A percentile compares a stretch with the other conserved stretches of the same genome.
These are phyloP conservation scores for Brachionus rubens DNA, from an alignment of 1,140 invertebrate genomes.

Conservation along the genomic window DNA sequence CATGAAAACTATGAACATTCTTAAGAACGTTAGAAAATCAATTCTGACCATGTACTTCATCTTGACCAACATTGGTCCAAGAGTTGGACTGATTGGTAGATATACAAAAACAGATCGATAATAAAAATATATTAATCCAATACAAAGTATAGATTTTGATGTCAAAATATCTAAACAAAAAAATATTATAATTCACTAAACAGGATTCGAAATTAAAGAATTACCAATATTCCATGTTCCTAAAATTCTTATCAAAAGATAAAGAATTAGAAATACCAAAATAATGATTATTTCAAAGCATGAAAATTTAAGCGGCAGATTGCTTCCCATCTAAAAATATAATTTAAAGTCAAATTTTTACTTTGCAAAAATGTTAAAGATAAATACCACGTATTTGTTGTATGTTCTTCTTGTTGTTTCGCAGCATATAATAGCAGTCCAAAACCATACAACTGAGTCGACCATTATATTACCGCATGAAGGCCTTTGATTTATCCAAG, in stretches of 20 bases:
- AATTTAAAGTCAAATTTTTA: background rate
- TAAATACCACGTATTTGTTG: slow-evolving; percentile 38
- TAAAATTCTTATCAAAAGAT: slow-evolving; percentile 50
- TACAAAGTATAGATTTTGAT: slow-evolving; percentile 52
- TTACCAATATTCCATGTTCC: slow-evolving; percentile 40
- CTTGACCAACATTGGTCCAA: slow-evolving; percentile 60
- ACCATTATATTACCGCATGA: slow-evolving; percentile 58
- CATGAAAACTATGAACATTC: slow-evolving; percentile 60
- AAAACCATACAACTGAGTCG: slow-evolving; percentile 56
- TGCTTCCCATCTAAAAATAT: slow-evolving; percentile 10
- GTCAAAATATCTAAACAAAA: slow-evolving; percentile 50
- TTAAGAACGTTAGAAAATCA: slow-evolving; percentile 61
- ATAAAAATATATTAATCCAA: slow-evolving; percentile 60
- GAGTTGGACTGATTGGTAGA: slow-evolving; percentile 60
- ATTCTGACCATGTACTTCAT: slow-evolving; percentile 60
- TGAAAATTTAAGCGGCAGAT: slow-evolving; percentile 49
- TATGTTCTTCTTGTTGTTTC: slow-evolving; percentile 22
- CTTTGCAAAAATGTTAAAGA: no score
- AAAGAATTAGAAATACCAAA: slow-evolving; percentile 50
- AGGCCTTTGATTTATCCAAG: slow-evolving; percentile 54
- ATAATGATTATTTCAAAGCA: slow-evolving; percentile 51
- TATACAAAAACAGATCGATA: slow-evolving; percentile 59
- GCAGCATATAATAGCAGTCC: slow-evolving; percentile 51
- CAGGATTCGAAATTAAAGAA: background rate
- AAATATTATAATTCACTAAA: slow-evolving; percentile 46